phyloP scores from a whole-genome alignment of 92 coral and sea anemone species.

The Zoanthus sansibaricus region DNA sequence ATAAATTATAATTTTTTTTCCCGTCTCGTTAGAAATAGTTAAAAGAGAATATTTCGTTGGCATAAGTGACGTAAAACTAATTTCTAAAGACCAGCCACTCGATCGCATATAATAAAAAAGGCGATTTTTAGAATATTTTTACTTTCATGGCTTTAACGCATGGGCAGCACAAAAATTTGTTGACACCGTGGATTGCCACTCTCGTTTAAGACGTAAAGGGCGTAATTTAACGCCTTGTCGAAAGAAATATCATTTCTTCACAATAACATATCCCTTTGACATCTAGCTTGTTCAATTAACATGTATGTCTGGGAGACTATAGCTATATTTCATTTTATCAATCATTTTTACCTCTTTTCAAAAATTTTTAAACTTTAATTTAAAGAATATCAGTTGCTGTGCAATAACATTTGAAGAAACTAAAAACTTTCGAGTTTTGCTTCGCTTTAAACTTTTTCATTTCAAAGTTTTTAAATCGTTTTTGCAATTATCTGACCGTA shows the following conservation, averaged over 20 bases:
- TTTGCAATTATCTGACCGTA: neutral
- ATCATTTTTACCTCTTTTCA: neutral
- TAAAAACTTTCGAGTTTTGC: neutral
- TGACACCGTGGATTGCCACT: neutral
- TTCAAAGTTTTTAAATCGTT: neutral
- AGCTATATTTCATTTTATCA: neutral
- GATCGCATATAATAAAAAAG: no score
- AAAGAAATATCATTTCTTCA: constrained; percentile 5
- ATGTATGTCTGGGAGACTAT: neutral
- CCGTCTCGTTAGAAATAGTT: neutral
- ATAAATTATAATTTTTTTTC: neutral
- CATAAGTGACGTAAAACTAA: neutral
- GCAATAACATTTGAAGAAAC: neutral
- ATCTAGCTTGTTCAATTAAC: neutral
- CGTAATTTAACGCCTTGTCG: neutral
- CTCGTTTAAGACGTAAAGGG: constrained; percentile 13
- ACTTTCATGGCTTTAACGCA: constrained; percentile 15
- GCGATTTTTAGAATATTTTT: neutral
- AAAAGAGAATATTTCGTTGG: neutral
- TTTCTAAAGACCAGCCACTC: no score
- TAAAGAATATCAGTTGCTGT: neutral
- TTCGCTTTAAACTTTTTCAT: neutral
- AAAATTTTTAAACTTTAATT: neutral
- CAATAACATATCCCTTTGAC: constrained; percentile 12
- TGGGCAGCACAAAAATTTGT: constrained; percentile 15